Base-by-base conservation (phyloP, 2,113 vertebrate species). In the Delphinapterus leucas region DNA sequence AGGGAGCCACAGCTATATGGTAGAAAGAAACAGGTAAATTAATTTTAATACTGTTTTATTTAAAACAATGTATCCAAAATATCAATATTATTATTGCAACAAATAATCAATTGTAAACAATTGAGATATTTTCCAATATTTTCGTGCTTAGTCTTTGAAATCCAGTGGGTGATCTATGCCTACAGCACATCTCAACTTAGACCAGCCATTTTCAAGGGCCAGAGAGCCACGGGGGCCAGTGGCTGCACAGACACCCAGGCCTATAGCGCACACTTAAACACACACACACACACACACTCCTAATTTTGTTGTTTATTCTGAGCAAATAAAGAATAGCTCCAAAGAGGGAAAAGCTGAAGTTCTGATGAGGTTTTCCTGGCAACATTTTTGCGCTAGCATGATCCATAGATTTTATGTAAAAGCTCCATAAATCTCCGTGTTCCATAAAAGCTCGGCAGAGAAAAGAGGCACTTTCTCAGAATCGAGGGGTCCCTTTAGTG, bases 331-430 rank as follows among this genome's bases (percentile, higher is more conserved):
- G 44, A 81, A 55, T 28, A 63, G 33, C 21, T 79, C 33, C 38
- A 44, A 91, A 80, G 25, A 94, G 55, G 9, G 11, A 85, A 80
- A 63, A 36, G 26, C 26, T 88, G 26, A 61, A 84, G 41, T 74
- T 68, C 26, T 18, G 8, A 14, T 23, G 23, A 76, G 49, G 15
- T 28, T 77, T 77, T 86, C n/a, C 70, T 81, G 44, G 23, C 25
- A 68, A 77, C 23, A 47, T 74, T 92, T 68, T 96, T 87, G 96
- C 58, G 44, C 70, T 81, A 53, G 63, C 33, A 1, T 33, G 20
- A 91, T 58, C 80, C 90, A 53, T 77, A 94, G 65, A 73, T 85
- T 97, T 97, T 92, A 92, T 95, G 86, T 88, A 85, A 93, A 53
- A 90, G 38, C 70, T 92, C 88, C 77, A 77, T 87, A 70, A 89